Evolutionary conservation across 92 coral and sea anemone genomes (phyloP).

Genomic region (Umimayanthus chanpuru): DNA sequence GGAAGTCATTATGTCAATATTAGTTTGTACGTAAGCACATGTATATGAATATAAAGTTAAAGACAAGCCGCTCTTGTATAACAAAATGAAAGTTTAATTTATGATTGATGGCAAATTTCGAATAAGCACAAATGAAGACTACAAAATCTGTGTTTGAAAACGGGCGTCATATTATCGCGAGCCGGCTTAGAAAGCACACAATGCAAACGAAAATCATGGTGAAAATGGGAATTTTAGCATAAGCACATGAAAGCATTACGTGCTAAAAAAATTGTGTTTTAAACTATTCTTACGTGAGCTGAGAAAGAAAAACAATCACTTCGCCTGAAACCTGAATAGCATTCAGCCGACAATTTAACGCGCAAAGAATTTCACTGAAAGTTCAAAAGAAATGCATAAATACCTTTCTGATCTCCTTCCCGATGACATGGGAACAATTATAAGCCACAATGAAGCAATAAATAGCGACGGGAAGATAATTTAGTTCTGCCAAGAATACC

Average conservation of each 20-base stretch:
- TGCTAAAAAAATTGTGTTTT: neutral
- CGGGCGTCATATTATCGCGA: neutral
- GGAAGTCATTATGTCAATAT: constrained; percentile 17
- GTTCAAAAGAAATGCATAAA: neutral
- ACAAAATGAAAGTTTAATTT: too few species aligned
- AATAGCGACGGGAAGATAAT: constrained; percentile 7
- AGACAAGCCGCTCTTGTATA: neutral
- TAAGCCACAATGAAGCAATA: constrained; percentile 42
- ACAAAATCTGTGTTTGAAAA: constrained; percentile 1
- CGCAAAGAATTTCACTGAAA: neutral
- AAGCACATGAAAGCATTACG: neutral
- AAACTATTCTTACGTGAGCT: constrained; percentile 8
- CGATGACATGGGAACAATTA: constrained; percentile 57
- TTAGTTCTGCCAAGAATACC: neutral
- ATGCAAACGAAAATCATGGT: neutral
- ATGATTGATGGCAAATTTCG: too few species aligned
- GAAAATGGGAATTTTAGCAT: neutral
- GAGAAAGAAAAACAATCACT: neutral
- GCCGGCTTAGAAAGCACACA: neutral
- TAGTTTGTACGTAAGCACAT: neutral
- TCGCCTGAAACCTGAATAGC: neutral
- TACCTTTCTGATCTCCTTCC: constrained; percentile 76
- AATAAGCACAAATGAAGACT: too few species aligned
- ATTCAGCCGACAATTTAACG: neutral
- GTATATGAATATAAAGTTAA: neutral